phyloP scores from a whole-genome alignment of 2,888 invertebrate species.

The Rhagonycha fulva region DNA sequence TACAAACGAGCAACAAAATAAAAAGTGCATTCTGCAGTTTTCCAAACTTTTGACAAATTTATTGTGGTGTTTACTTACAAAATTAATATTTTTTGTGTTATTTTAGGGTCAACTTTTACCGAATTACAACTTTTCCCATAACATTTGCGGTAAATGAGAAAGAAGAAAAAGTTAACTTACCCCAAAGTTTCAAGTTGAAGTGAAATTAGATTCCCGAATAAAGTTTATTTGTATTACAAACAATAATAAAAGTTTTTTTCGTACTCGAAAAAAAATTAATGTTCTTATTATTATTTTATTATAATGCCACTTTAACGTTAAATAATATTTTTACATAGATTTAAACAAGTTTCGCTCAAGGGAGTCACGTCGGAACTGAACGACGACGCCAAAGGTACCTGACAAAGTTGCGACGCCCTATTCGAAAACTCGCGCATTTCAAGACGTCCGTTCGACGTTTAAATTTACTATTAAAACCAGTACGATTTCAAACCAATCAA shows the following conservation, averaged over 20 bases:
- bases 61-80: background rate
- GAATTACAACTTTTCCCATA: background rate
- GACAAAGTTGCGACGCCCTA: constrained; percentile 29
- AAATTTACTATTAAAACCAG: background rate
- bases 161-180: background rate
- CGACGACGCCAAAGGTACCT: constrained; percentile 30
- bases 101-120: background rate
- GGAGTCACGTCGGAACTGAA: constrained; percentile 30
- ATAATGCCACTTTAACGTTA: constrained; percentile 19
- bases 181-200: background rate
- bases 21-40: background rate
- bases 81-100: background rate
- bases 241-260: background rate
- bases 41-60: background rate
- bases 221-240: background rate
- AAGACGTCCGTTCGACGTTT: constrained; percentile 5
- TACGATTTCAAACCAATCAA: background rate
- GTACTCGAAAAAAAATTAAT: background rate
- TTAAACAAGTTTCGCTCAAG: constrained; percentile 20
- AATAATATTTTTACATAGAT: background rate
- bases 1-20: background rate
- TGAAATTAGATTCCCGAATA: background rate
- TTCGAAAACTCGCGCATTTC: constrained; percentile 29
- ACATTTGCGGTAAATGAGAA: background rate
- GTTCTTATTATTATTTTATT: constrained; percentile 4